Conservation (phyloP, 2,113 vertebrate species). For the Brienomyrus brachyistius region DNA sequence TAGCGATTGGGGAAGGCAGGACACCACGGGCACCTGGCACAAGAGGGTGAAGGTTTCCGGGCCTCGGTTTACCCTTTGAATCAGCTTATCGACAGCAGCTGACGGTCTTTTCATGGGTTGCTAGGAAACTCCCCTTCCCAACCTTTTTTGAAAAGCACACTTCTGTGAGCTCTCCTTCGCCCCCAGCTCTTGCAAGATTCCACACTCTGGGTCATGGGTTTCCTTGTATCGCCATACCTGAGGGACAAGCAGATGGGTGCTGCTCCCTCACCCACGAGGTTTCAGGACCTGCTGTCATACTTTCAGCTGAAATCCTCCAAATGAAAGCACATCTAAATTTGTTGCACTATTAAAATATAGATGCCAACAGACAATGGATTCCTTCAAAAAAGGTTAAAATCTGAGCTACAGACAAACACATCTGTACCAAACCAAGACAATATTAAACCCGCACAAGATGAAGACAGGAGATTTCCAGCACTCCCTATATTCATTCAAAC, state of each 20-base stretch:
- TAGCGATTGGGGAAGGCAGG: not conserved
- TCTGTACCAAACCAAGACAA: not conserved
- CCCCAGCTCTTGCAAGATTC: not conserved
- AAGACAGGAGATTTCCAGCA: not conserved
- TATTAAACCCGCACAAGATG: not conserved
- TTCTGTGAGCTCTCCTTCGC: not conserved
- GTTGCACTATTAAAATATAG: not conserved
- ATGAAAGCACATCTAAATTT: not conserved
- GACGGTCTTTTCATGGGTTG: not conserved
- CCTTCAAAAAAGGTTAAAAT: not conserved
- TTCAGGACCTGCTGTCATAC: not conserved
- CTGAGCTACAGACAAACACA: not conserved
- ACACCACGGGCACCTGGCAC: not conserved
- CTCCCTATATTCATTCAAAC: not conserved
- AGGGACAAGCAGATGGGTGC: not conserved
- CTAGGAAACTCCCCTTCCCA: not conserved
- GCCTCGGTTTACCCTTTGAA: not conserved
- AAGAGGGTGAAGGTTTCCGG: not conserved
- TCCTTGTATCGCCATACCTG: not conserved
- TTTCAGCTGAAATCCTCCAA: not conserved
- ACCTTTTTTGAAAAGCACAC: not conserved
- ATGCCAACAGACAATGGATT: not conserved
- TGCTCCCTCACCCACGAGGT: not conserved
- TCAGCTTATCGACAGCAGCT: not conserved
- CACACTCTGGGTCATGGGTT: not conserved